These are phyloP conservation scores for Furcifer pardalis DNA, from an alignment of 2,797 vertebrate species.

Conservation along the genomic window DNA sequence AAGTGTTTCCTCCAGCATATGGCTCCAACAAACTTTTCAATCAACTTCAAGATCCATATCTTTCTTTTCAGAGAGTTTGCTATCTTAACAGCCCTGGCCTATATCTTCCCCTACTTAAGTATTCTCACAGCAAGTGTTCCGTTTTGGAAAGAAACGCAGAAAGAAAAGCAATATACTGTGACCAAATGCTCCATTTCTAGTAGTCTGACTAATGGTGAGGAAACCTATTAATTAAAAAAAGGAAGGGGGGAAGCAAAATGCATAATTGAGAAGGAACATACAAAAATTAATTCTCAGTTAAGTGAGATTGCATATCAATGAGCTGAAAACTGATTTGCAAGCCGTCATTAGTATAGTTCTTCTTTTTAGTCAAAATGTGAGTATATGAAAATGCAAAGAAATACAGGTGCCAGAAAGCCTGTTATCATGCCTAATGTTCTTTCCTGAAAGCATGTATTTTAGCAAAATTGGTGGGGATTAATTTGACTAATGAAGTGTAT, in stretches of 20 bases:
- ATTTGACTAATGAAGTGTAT: conserved; percentile 5
- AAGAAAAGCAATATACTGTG: conserved; percentile 25
- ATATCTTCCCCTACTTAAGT: conserved; percentile 32
- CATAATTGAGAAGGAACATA: conserved; percentile 50
- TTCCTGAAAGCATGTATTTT: conserved; percentile 12
- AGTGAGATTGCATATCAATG: conserved; percentile 40
- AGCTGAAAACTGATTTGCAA: conserved; percentile 46
- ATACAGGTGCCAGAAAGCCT: conserved; percentile 16
- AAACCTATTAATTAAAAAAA: conserved; percentile 47
- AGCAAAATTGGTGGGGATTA: conserved; percentile 8
- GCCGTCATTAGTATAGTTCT: conserved; percentile 14
- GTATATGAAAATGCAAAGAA: conserved; percentile 31
- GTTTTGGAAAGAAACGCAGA: conserved; percentile 45
- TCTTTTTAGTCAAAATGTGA: conserved; percentile 17
- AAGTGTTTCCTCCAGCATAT: conserved; percentile 9
- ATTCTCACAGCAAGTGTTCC: conserved; percentile 41
- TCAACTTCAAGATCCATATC: conserved; percentile 14
- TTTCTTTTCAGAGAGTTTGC: conserved; percentile 18
- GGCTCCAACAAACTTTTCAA: conserved; percentile 4
- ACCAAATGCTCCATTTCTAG: conserved; percentile 30
- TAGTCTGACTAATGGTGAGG: conserved; percentile 37
- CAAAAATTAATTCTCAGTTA: conserved; percentile 43
- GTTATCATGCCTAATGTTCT: conserved; percentile 32
- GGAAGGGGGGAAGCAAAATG: conserved; percentile 31
- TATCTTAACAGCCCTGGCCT: conserved; percentile 29